Base-by-base conservation (phyloP, 2,888 invertebrate genomes). In the Morpho achilles region DNA sequence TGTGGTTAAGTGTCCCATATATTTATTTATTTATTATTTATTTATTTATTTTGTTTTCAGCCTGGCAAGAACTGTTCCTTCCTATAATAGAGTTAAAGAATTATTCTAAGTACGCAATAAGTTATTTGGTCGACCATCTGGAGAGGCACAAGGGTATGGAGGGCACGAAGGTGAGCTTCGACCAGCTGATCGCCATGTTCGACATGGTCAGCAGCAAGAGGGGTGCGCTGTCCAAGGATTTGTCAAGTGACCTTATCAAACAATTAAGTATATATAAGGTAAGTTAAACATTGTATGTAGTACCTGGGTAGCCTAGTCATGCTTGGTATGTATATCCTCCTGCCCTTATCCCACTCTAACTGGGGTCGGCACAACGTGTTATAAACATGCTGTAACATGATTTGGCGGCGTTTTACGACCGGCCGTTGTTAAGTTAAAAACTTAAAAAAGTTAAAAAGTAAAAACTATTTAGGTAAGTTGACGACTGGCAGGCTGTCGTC, bases 41-140 rank as follows among this genome's bases (percentile, higher is more conserved):
- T n/a, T n/a, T n/a, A n/a, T n/a, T 23, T 3, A 32, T 32, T 32
- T 32, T 62, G 50, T 60, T 56, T 91, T 86, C 76, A 94, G 94
- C 94, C 9, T 96, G 96, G 94, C 93, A 94, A 80, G 94, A 95
- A 63, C 82, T 95, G 1, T 95, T 95, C 92, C 82, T 94, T 45
- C 94, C 95, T 0, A 82, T 95, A 72, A 84, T 95, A 49, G 95
- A 95, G 66, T 81, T 95, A 77, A 94, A 94, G 74, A 93, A 92
- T 73, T 96, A 95, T 69, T 91, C 94, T 0, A 93, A 92, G 66
- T 94, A 93, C 78, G 91, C 94, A 42, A 79, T 92, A 7, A 88
- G 90, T 53, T 94, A 95, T 73, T 85, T 96, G 55, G 82, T 91
- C 7, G 88, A 90, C 50, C 75, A 94, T 7, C 67, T 93, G 41